Conservation (phyloP, 2,888 invertebrate genomes). For the Invenusta paracnida region DNA sequence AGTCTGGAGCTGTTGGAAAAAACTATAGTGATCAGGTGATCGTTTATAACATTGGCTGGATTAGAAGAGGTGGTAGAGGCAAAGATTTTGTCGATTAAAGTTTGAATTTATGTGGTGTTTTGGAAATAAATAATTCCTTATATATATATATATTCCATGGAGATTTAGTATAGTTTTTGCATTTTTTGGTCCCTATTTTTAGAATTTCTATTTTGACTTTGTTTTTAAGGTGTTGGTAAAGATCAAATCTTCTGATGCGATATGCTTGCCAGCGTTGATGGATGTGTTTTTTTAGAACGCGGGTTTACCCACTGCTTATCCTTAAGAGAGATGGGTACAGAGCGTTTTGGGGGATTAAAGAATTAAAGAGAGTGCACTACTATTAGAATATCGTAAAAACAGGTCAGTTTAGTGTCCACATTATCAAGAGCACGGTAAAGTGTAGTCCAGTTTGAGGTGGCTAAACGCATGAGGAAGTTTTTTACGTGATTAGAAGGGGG, state of each 20-base stretch:
- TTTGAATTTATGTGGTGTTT: background rate
- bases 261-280: slow-evolving; percentile 11
- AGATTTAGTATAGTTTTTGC: background rate
- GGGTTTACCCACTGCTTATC: background rate
- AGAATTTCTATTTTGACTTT: background rate
- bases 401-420: background rate
- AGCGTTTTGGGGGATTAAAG: background rate
- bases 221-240: background rate
- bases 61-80: background rate
- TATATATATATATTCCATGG: background rate
- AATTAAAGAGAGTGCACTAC: background rate
- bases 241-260: background rate
- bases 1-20: background rate
- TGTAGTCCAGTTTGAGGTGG: background rate
- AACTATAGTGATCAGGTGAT: background rate
- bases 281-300: background rate
- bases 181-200: background rate
- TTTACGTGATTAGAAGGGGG: too few relatives aligned
- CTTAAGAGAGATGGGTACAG: background rate
- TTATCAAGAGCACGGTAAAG: background rate
- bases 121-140: background rate
- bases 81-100: background rate
- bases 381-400: background rate
- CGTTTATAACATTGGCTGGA: background rate
- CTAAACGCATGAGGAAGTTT: background rate